These are phyloP conservation scores for Drosophila ohnishii DNA, from an alignment of 1,140 invertebrate genomes.

Conservation along the genomic window DNA sequence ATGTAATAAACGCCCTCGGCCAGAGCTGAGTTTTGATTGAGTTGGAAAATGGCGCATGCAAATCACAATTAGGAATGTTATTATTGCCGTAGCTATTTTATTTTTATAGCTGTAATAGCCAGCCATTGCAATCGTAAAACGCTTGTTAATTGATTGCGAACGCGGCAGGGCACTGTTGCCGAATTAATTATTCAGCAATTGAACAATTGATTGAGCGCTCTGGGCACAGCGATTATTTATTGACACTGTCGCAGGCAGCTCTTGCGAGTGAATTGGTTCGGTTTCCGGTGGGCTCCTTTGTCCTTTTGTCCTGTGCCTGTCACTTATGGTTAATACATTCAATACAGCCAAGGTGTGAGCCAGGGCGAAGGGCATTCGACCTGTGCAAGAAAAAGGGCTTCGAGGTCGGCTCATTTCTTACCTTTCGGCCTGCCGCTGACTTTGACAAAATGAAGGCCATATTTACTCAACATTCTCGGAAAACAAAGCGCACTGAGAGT, in stretches of 20 bases:
- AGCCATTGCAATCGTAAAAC: conserved; percentile 43
- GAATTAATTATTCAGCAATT: conserved; percentile 57
- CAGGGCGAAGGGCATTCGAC: conserved; percentile 1
- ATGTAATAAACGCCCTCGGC: conserved; percentile 38
- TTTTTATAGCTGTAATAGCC: conserved; percentile 37
- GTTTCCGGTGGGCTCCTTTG: conserved; percentile 7
- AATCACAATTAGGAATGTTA: conserved; percentile 54
- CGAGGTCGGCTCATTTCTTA: conserved; percentile 23
- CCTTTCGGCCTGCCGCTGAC: conserved; percentile 51
- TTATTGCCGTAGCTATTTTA: conserved; percentile 18
- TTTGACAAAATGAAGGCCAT: conserved; percentile 67
- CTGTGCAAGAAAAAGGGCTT: conserved; percentile 13
- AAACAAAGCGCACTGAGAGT: conserved; percentile 45
- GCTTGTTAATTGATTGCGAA: conserved; percentile 59
- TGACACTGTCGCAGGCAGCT: conserved; percentile 15
- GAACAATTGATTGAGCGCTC: conserved; percentile 52
- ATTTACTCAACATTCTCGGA: conserved; percentile 43
- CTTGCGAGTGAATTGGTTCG: conserved; percentile 9
- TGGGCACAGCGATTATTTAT: conserved; percentile 40
- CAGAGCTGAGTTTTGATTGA: conserved; percentile 31
- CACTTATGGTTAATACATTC: conserved; percentile 26
- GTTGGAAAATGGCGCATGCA: conserved; percentile 40
- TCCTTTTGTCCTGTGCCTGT: conserved; percentile 22
- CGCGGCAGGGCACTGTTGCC: conserved; percentile 12
- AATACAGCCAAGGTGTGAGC: background rate